Conservation (phyloP, 2,888 invertebrate genomes). For the Endomychus coccineus region DNA sequence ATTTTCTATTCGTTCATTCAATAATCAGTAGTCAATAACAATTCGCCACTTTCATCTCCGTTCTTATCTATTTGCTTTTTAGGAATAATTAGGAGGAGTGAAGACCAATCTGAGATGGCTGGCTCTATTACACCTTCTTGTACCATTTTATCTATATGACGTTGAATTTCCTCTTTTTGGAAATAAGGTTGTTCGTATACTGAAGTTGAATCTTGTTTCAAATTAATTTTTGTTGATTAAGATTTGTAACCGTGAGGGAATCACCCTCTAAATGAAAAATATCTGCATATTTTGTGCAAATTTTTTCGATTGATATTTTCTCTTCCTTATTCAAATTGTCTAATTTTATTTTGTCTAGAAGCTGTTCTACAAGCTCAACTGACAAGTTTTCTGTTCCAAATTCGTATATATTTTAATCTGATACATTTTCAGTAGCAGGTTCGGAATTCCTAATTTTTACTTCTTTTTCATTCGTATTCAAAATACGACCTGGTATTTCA, state of each 20-base stretch:
- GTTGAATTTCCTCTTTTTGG: conserved; percentile 23
- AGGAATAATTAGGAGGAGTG: conserved; percentile 21
- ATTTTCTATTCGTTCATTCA: conserved; percentile 15
- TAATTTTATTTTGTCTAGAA: conserved; percentile 17
- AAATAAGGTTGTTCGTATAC: conserved; percentile 21
- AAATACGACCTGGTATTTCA: too few species aligned
- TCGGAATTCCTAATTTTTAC: too few species aligned
- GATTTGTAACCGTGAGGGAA: conserved; percentile 20
- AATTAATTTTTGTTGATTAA: conserved; percentile 19
- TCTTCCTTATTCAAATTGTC: conserved; percentile 16
- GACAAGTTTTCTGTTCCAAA: conserved; percentile 7
- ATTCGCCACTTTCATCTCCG: conserved; percentile 19
- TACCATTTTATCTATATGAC: conserved; percentile 22
- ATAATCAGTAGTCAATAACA: conserved; percentile 20
- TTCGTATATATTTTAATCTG: conserved; percentile 10
- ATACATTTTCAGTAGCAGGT: conserved; percentile 9
- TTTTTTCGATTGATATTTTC: conserved; percentile 14
- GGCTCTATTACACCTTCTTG: conserved; percentile 22
- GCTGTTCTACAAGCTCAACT: conserved; percentile 14
- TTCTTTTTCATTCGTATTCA: too few species aligned
- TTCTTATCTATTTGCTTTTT: conserved; percentile 19
- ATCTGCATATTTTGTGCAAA: conserved; percentile 20
- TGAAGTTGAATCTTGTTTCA: conserved; percentile 19
- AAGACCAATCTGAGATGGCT: conserved; percentile 19
- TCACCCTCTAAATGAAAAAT: conserved; percentile 20